phyloP scores from a whole-genome alignment of 2,113 vertebrate species.

The Scytalopus superciliaris region DNA sequence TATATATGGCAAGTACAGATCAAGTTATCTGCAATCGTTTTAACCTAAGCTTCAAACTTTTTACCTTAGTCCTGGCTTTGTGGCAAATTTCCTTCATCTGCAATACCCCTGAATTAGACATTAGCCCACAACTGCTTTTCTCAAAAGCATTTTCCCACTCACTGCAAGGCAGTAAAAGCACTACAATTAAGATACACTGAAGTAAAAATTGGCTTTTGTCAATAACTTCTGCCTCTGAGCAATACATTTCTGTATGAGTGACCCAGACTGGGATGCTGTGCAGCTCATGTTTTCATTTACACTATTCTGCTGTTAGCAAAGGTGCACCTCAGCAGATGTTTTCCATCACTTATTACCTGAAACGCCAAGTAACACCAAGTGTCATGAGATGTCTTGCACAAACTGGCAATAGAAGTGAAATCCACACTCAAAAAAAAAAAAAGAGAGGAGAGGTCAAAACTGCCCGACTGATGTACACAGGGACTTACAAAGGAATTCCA shows the following conservation, averaged over 20 bases:
- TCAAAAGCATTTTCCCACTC: background rate
- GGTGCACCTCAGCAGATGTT: background rate
- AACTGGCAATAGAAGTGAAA: background rate
- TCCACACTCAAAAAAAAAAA: background rate
- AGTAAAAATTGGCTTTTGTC: background rate
- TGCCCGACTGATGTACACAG: background rate
- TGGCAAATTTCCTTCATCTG: background rate
- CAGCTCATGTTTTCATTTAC: background rate
- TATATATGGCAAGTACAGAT: slow-evolving; percentile 74
- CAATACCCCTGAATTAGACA: background rate
- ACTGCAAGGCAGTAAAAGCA: background rate
- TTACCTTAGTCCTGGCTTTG: slow-evolving; percentile 15
- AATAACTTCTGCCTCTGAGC: background rate
- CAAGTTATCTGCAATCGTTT: slow-evolving; percentile 49
- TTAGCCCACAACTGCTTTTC: background rate
- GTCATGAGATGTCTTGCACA: background rate
- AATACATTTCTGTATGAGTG: background rate
- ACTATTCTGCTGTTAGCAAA: rapidly evolving
- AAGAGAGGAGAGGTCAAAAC: background rate
- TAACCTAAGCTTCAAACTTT: slow-evolving; percentile 1
- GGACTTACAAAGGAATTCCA: slow-evolving; percentile 4
- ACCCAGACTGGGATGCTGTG: background rate
- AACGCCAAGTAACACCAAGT: background rate
- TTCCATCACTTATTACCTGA: background rate
- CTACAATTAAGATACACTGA: background rate